Conservation (phyloP, 2,113 vertebrate species). For the Vidua macroura region DNA sequence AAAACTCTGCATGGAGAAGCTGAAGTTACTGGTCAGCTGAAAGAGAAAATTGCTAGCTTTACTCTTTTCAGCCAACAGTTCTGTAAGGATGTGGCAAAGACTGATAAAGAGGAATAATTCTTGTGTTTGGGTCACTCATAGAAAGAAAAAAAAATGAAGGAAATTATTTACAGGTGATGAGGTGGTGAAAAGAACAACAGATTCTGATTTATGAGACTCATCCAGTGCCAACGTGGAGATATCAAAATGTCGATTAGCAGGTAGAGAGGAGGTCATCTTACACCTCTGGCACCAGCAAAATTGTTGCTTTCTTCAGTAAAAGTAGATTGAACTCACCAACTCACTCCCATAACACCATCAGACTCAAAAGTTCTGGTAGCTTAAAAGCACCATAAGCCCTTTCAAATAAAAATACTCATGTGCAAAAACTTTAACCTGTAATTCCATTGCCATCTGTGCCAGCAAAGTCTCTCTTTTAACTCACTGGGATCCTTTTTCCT, state of each 20-base stretch:
- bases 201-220: background rate
- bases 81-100: background rate
- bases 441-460: background rate
- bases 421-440: background rate
- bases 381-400: fast-evolving
- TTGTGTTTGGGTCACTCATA: background rate
- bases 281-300: background rate
- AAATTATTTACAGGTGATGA: background rate
- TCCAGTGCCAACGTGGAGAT: background rate
- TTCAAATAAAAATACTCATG: background rate
- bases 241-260: background rate
- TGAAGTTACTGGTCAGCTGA: background rate
- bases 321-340: background rate
- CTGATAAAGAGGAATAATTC: background rate
- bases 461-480: background rate
- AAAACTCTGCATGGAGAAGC: background rate
- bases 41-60: background rate
- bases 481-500: background rate
- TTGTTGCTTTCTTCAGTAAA: background rate
- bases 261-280: background rate
- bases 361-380: background rate
- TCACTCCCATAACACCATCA: background rate
- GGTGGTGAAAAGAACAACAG: background rate
- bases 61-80: background rate
- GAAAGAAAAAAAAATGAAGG: background rate